These are phyloP conservation scores for Colinus virginianus DNA, from an alignment of 2,113 vertebrate genomes.

Conservation along the genomic window DNA sequence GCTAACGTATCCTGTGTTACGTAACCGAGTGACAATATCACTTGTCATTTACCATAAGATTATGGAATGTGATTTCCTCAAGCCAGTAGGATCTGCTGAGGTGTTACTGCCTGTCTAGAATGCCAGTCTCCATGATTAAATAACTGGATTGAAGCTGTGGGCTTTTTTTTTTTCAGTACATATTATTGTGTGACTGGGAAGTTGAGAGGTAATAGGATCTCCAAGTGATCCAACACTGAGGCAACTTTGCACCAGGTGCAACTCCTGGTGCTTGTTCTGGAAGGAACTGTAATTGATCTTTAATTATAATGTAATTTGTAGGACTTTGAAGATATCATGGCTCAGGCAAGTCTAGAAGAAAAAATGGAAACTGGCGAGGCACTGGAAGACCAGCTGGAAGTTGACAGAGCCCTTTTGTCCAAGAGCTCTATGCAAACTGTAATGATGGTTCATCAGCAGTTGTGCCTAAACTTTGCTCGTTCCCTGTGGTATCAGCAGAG, in stretches of 20 bases:
- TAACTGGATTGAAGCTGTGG: neutral
- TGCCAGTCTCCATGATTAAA: neutral
- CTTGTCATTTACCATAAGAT: neutral
- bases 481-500: constrained; percentile 90
- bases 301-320: constrained; percentile 47
- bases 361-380: constrained; percentile 71
- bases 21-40: neutral
- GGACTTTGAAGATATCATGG: constrained; percentile 93
- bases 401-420: constrained; percentile 74
- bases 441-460: constrained; percentile 85
- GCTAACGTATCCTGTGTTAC: neutral
- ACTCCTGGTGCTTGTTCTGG: neutral
- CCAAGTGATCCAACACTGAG: fast-evolving
- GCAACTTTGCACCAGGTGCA: neutral
- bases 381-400: constrained; percentile 53
- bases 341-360: constrained; percentile 85
- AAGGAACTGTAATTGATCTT: neutral
- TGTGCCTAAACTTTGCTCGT: constrained; percentile 85
- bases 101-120: neutral
- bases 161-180: neutral
- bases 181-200: neutral
- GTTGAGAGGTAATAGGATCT: neutral
- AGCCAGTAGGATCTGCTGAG: neutral
- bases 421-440: constrained; percentile 83
- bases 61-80: neutral